Percentiles rank a stretch among this genome's conserved stretches.
These are phyloP conservation scores for Rhyacichthys aspro DNA, from an alignment of 2,797 vertebrate species.

Conservation along the genomic window DNA sequence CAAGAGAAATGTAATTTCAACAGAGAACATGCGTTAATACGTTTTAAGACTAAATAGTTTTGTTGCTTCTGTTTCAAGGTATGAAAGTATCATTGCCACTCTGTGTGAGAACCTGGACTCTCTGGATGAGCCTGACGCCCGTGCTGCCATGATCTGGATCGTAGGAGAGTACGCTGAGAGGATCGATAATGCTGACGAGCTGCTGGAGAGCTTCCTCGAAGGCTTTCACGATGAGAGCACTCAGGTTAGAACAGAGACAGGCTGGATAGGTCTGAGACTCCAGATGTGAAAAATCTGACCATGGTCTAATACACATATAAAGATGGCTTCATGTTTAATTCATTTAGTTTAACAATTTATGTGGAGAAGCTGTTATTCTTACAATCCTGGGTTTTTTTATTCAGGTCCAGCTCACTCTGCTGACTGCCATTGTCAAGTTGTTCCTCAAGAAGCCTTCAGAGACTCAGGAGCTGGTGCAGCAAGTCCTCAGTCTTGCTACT, in stretches of 20 bases:
- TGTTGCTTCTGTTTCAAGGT: slow-evolving; percentile 67
- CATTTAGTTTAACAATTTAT: no score
- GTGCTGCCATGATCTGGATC: slow-evolving; percentile 99
- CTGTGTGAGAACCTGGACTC: slow-evolving; percentile 98
- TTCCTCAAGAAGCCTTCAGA: slow-evolving; percentile 98
- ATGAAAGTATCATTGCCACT: slow-evolving; percentile 98
- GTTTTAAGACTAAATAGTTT: no score
- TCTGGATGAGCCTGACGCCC: slow-evolving; percentile 95
- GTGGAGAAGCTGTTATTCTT: no score
- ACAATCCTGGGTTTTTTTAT: not conserved
- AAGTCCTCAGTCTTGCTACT: slow-evolving; percentile 96
- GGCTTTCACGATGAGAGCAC: slow-evolving; percentile 99
- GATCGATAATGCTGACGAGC: slow-evolving; percentile 97
- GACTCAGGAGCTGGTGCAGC: slow-evolving; percentile 96
- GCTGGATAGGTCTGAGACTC: not conserved
- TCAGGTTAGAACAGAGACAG: slow-evolving; percentile 80
- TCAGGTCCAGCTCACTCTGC: slow-evolving; percentile 94
- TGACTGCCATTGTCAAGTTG: slow-evolving; percentile 96
- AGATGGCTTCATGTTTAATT: no score
- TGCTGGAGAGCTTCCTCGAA: slow-evolving; percentile 96
- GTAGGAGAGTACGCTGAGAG: slow-evolving; percentile 97
- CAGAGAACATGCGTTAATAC: no score
- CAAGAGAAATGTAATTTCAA: no score
- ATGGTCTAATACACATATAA: no score
- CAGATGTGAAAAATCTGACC: no score